Evolutionary conservation across 2,888 invertebrate species (phyloP).

Genomic region (Limnephilus auricula): DNA sequence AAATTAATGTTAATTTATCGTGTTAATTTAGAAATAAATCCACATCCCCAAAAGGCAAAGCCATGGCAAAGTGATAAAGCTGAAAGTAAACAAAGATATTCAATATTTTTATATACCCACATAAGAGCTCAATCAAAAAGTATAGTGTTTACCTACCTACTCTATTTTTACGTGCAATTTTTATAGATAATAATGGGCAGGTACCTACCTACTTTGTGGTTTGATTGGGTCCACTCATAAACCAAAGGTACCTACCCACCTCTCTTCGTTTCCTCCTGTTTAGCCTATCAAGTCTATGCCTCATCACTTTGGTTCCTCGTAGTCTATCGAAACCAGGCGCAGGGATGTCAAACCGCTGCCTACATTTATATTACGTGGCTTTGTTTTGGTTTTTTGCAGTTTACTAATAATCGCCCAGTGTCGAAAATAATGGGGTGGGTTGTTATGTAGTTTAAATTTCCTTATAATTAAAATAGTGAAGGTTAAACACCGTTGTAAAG

Average conservation of each 20-base stretch:
- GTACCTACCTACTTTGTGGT: slow-evolving; percentile 5
- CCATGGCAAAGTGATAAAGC: neutral
- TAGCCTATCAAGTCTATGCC: slow-evolving; percentile 24
- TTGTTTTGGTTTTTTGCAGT: neutral
- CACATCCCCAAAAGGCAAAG: neutral
- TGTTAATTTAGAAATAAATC: neutral
- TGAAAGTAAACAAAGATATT: neutral
- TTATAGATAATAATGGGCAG: neutral
- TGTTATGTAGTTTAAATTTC: neutral
- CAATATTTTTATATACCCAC: neutral
- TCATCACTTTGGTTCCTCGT: slow-evolving; percentile 51
- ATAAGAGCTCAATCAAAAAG: neutral
- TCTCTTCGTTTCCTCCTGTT: slow-evolving; percentile 10
- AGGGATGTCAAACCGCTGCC: neutral
- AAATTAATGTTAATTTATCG: neutral
- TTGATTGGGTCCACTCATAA: neutral
- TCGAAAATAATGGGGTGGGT: neutral
- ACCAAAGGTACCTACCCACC: neutral
- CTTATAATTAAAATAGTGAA: neutral
- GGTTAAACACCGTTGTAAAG: neutral
- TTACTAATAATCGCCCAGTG: neutral
- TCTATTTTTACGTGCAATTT: neutral
- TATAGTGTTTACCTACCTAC: neutral
- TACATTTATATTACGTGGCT: neutral
- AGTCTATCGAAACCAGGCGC: slow-evolving; percentile 40